Conservation (phyloP, 2,113 vertebrate species). For the Chionodraco myersi region DNA sequence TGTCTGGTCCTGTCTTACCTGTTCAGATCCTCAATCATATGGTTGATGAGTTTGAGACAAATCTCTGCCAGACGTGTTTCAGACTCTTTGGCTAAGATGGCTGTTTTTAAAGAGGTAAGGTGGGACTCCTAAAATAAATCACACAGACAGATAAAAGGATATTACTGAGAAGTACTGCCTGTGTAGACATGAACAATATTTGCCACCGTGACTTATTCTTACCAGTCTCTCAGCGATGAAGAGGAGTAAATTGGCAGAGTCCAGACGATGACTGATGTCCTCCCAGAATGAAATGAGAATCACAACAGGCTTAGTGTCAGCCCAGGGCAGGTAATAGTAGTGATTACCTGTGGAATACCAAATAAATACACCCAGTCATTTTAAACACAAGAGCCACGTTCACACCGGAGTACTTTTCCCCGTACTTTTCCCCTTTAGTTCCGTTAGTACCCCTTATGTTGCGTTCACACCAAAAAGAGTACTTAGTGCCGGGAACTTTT, state of each 20-base stretch:
- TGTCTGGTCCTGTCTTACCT: constrained; percentile 64
- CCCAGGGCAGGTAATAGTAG: constrained; percentile 98
- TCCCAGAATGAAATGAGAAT: constrained; percentile 96
- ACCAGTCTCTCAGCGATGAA: constrained; percentile 89
- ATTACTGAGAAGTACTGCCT: not conserved
- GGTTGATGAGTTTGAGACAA: constrained; percentile 91
- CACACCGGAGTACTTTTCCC: too few relatives aligned
- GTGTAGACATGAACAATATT: not conserved
- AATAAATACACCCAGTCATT: constrained; percentile 31
- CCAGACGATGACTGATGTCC: constrained; percentile 93
- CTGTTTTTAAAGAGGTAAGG: constrained; percentile 87
- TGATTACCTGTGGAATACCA: constrained; percentile 87
- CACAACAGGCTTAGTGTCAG: constrained; percentile 93
- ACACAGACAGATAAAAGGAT: constrained; percentile 8
- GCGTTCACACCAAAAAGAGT: too few relatives aligned
- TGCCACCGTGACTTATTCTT: constrained; percentile 60
- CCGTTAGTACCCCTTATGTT: too few relatives aligned
- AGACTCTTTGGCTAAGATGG: constrained; percentile 87
- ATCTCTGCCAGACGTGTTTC: constrained; percentile 85
- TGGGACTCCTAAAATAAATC: constrained; percentile 87
- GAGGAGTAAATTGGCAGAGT: constrained; percentile 89
- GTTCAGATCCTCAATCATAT: constrained; percentile 88
- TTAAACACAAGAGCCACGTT: constrained; percentile 13
- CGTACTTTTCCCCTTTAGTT: too few relatives aligned
- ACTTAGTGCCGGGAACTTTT: too few relatives aligned